Evolutionary conservation across 2,888 invertebrate species (phyloP), one percentile per base, ranked within the genome.

Genomic region (Pecten maximus): DNA sequence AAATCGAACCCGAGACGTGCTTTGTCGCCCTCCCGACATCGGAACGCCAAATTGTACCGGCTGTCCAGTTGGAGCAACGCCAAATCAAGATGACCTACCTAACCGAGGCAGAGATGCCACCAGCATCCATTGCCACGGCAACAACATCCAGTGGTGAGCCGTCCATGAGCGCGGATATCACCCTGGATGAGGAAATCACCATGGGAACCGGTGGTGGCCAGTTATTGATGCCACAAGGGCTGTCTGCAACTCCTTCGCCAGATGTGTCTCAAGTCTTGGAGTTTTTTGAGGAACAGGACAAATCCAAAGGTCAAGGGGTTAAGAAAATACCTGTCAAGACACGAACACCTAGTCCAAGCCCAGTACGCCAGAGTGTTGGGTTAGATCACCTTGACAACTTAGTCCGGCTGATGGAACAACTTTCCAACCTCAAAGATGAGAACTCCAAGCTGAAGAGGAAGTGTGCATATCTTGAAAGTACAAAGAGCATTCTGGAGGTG

Each of bases 321-420:
- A 74, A 74, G 15, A 74, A 35, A 74, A 28, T 74, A 92, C 15
- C 54, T 40, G 86, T 89, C 89, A 95, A 93, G 92, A 93, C 88
- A 40, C 91, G 94, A 88, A 93, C 95, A 88, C 94, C 95, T 40
- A 95, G 95, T 92, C 94, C 95, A n/a, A 94, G 94, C 91, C 91
- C 93, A 88, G 88, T 95, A 87, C 90, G 95, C 91, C 94, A 95
- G 90, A 95, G 95, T 90, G 93, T 95, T 86, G 97, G 97, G 3
- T 97, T 98, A 92, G 98, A 98, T 95, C 98, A 98, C 95, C 96
- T 98, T 89, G 98, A 98, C 93, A 98, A 98, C 94, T 97, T 98
- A 12, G 98, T 98, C 94, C 97, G 98, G 92, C 97, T 98, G 50
- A 97, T 98, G 96, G 98, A 98, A 95, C 98, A 98, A 95, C 97